Base-by-base conservation (phyloP, 2,797 vertebrate genomes). In the Dendrocincla fuliginosa region DNA sequence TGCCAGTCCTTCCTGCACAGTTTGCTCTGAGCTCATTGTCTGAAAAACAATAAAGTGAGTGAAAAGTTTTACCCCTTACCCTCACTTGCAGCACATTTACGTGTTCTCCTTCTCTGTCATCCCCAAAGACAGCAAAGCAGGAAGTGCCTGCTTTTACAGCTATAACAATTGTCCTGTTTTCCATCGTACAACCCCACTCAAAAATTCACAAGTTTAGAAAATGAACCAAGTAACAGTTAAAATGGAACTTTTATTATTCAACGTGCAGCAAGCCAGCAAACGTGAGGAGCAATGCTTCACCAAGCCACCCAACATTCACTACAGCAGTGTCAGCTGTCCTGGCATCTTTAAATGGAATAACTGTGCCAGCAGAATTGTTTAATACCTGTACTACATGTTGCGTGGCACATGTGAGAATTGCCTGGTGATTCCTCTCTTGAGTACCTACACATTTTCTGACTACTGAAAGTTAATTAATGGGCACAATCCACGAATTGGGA, bases 261-360 rank as follows among this genome's bases (percentile, higher is more conserved):
- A 30, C 13, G 41, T 9, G n/a, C 1, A 27, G 17, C 64, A 84
- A 88, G 52, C 30, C 2, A 44, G 52, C 55, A 83, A 89, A 83
- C 22, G 69, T 46, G 61, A 84, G 65, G 15, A 81, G 57, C 57
- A 60, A 19, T 13, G 41, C 28, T 60, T 41, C 39, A 59, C 33
- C 46, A 78, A 78, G 39, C 5, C 42, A 70, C 41, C 16, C 60
- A 56, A 2, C 0, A 0, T 50, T 74, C 3, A 2, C 39, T 75
- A 18, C 11, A 59, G 39, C 57, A 71, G 15, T 6, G 39, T 53
- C 28, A 28, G 23, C 47, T 53, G 57, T 53, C 42, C 37, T 5
- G 7, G 16, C 7, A 2, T n/a, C 78, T 70, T 63, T 33, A 32
- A 17, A 59, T 41, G 22, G 65, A 75, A 3, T 16, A 49, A 63